A percentile compares a stretch with the other conserved stretches of the same genome.
Evolutionary conservation across 2,888 invertebrate species (phyloP).

Genomic region (Tinea pellionella): DNA sequence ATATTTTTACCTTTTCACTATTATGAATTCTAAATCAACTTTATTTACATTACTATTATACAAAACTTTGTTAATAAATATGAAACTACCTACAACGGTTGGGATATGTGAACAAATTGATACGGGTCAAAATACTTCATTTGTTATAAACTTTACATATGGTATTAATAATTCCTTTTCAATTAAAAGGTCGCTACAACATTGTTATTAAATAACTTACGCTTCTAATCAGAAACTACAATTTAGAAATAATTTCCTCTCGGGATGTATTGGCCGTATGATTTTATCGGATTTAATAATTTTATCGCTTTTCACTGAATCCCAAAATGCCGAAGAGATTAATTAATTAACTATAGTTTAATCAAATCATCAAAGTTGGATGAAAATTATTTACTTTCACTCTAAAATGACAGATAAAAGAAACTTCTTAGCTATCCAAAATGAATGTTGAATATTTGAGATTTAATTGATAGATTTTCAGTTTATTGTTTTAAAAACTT

Average conservation of each 20-base stretch:
- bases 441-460: slow-evolving; percentile 3
- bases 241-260: neutral
- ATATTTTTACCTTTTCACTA: neutral
- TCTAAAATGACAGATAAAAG: slow-evolving; percentile 12
- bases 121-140: neutral
- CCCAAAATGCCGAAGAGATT: slow-evolving; percentile 34
- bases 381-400: slow-evolving; percentile 15
- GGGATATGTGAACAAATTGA: neutral
- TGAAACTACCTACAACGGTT: too few relatives aligned
- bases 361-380: slow-evolving; percentile 41
- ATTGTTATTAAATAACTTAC: neutral
- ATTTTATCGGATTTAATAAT: slow-evolving; percentile 57
- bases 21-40: neutral
- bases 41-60: too few relatives aligned
- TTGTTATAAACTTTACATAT: neutral
- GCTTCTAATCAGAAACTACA: neutral
- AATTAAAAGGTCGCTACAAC: neutral
- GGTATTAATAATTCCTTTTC: neutral
- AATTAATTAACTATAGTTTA: slow-evolving; percentile 59
- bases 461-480: slow-evolving; percentile 7
- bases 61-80: too few relatives aligned
- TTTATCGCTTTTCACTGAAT: slow-evolving; percentile 43
- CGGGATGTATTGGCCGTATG: neutral
- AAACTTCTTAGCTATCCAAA: neutral
- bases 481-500: neutral